Evolutionary conservation across 2,113 vertebrate genomes (phyloP), one percentile per base, ranked within the genome.

Genomic region (Actinemys pallida): DNA sequence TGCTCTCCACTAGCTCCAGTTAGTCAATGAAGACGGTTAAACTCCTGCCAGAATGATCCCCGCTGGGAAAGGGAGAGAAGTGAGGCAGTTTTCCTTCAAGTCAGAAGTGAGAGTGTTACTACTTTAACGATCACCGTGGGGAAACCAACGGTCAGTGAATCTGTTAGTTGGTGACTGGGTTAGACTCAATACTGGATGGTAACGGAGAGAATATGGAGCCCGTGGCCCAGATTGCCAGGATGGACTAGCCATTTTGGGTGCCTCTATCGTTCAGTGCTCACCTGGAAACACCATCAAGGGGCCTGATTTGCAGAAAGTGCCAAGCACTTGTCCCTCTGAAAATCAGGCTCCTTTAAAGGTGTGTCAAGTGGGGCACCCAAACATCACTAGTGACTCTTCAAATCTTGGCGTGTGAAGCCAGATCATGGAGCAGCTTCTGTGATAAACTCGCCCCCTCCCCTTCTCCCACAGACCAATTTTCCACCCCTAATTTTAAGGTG

Each of bases 11-110:
- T 8, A 1, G 14, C 14, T 54, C 72, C 5, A 2, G 42, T 11
- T n/a, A 14, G n/a, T 25, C 3, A 14, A 13, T 20, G 57, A 62
- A 25, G 31, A 39, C 1, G 62, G 45, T 35, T 35, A 2, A 86
- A 39, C 1, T 7, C 81, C 86, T 2, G 0, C 47, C 50, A 1
- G 3, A 16, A 3, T 0, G 1, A 2, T 0, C 4, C 1, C 42
- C 24, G 0, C 53, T 29, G 13, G 39, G n/a, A 13, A 35, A 54
- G 16, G 3, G 49, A 80, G 39, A 45, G n/a, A 52, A 53, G 84
- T 4, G 7, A 10, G 47, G 53, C 1, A 1, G 72, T 42, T 75
- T 24, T 42, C 72, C 39, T 75, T 75, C 1, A 72, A 62, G 39
- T 42, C 72, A 42, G 76, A 52, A 13, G 10, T 0, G 19, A 12